phyloP scores from a whole-genome alignment of 2,888 invertebrate species.

The Agrochola macilenta region DNA sequence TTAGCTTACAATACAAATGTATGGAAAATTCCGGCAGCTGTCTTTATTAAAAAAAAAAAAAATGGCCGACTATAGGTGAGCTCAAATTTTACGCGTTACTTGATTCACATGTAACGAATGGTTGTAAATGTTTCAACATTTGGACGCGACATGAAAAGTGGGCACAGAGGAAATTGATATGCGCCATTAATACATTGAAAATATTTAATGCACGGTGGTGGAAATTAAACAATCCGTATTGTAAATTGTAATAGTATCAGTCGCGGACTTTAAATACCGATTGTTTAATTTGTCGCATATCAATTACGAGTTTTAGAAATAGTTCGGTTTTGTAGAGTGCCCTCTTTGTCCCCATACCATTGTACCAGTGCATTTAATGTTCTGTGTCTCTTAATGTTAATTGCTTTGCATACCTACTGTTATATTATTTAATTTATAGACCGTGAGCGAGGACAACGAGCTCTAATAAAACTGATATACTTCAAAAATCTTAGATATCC shows the following conservation, averaged over 20 bases:
- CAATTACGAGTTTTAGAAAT: background rate
- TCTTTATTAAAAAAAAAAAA: conserved; percentile 23
- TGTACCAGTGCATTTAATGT: too few species aligned
- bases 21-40: background rate
- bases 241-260: too few species aligned
- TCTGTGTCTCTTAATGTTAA: too few species aligned
- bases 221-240: conserved; percentile 17
- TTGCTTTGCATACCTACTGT: too few species aligned
- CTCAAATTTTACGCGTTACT: conserved; percentile 37
- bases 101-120: conserved; percentile 41
- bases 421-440: too few species aligned
- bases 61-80: conserved; percentile 3
- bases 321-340: background rate
- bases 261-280: too few species aligned
- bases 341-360: background rate
- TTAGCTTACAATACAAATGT: conserved; percentile 3
- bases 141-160: conserved; percentile 47
- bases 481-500: too few species aligned
- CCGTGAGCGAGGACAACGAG: too few species aligned
- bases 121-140: conserved; percentile 54
- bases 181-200: conserved; percentile 45
- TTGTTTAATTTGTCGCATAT: background rate
- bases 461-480: too few species aligned
- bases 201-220: conserved; percentile 26
- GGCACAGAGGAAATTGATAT: conserved; percentile 40